Percentiles rank a stretch among this genome's conserved stretches.
Evolutionary conservation across 2,888 invertebrate species (phyloP).

Genomic region (Uloborus plumipes): DNA sequence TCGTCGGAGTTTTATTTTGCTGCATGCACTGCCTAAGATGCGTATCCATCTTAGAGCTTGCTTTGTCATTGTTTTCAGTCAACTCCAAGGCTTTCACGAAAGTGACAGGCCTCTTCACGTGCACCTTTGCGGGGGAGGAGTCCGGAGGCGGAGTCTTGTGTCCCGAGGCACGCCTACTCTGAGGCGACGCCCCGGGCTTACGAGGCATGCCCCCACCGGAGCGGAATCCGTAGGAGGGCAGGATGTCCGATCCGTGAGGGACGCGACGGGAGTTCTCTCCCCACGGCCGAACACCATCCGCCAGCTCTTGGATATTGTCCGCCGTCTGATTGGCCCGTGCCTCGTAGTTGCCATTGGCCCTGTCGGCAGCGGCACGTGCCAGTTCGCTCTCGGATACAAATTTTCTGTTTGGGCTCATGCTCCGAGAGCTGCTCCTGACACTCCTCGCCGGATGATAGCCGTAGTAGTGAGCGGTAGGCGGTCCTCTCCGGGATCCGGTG

Average conservation of each 20-base stretch:
- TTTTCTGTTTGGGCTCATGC: constrained; percentile 60
- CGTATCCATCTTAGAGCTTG: constrained; percentile 25
- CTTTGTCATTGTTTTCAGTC: constrained; percentile 69
- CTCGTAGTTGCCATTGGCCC: constrained; percentile 61
- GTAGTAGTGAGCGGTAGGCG: constrained; percentile 17
- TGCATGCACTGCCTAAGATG: constrained; percentile 39
- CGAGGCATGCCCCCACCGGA: constrained; percentile 8
- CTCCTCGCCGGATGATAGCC: constrained; percentile 34
- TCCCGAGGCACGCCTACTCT: constrained; percentile 18
- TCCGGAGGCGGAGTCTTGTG: constrained; percentile 45
- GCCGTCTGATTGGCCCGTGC: constrained; percentile 60
- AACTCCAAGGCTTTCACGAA: constrained; percentile 71
- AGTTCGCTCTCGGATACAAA: constrained; percentile 66
- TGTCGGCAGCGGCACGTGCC: constrained; percentile 57
- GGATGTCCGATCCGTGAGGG: constrained; percentile 26
- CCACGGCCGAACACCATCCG: constrained; percentile 40
- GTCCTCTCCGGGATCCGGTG: constrained; percentile 20
- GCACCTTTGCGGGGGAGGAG: constrained; percentile 39
- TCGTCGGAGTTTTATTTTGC: constrained; percentile 21
- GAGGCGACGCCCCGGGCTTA: constrained; percentile 39
- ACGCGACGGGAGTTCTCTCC: constrained; percentile 19
- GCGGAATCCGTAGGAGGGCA: constrained; percentile 14
- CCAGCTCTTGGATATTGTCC: constrained; percentile 60
- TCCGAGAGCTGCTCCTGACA: constrained; percentile 31
- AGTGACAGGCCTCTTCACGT: constrained; percentile 54